Base-by-base conservation (phyloP, 1,140 invertebrate species). In the Lepidostoma basale region DNA sequence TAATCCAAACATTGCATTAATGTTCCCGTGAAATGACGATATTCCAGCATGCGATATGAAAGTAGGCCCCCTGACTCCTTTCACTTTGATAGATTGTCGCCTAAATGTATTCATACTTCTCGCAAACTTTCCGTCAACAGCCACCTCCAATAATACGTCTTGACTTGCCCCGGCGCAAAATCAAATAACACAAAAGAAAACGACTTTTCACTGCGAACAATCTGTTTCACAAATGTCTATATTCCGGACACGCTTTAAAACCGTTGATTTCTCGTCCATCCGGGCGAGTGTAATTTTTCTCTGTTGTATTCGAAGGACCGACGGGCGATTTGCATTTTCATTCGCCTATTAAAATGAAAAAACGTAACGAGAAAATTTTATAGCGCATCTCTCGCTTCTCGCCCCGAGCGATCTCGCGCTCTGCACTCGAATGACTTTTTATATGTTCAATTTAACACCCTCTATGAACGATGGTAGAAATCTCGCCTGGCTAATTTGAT, bases 331-430 rank as follows among this genome's bases (percentile, higher is more conserved):
- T 70, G 59, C 59, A 67, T 62, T 70, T 70, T 70, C 59, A 70
- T 70, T 67, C 59, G 58, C 54, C 39, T 63, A 67, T 63, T 69
- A 69, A 69, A 70, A 67, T 52, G 59, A 67, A 70, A 69, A 36
- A 70, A 58, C 45, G 44, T 67, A 60, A 70, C 62, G 64, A 67
- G 69, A 70, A 67, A 62, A 44, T 64, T 69, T 69, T 69, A 69
- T 69, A 59, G 60, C 36, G 16, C 20, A 44, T 22, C 28, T 45
- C 25, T 39, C 36, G 36, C 36, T n/a, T 9, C 36, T 39, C 36
- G n/a, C 9, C n/a, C 16, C 44, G 44, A 47, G 10, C 20, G 20
- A 23, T 47, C 3, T 47, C 23, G 3, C 0, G 12, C 14, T 14
- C 14, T 47, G 14, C 2, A 3, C 14, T 47, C 3, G 12, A 47